phyloP scores from a whole-genome alignment of 2,113 vertebrate genomes.

The Cavia porcellus region DNA sequence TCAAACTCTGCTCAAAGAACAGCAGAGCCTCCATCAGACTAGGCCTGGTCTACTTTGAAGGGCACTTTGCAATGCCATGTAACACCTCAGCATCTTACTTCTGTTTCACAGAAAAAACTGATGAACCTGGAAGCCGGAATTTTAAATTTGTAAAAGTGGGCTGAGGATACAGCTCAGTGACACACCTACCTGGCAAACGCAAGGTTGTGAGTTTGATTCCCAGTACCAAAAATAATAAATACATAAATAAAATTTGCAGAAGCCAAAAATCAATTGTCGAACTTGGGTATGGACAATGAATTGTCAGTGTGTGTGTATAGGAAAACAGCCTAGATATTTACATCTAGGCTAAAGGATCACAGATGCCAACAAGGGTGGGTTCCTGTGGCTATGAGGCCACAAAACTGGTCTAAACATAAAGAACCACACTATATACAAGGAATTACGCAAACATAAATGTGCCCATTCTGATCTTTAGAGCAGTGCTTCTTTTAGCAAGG shows the following conservation, averaged over 20 bases:
- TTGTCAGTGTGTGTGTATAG: neutral
- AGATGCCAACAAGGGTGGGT: neutral
- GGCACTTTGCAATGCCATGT: neutral
- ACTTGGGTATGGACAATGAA: neutral
- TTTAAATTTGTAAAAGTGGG: neutral
- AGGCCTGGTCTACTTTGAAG: neutral
- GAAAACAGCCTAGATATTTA: neutral
- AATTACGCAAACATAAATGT: neutral
- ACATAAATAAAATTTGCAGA: neutral
- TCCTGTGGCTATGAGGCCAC: neutral
- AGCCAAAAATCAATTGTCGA: neutral
- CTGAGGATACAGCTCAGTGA: no score
- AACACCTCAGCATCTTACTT: neutral
- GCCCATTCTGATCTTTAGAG: neutral
- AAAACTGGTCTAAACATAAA: neutral
- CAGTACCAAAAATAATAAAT: no score
- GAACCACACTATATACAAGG: neutral
- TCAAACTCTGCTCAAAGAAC: neutral
- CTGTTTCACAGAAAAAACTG: neutral
- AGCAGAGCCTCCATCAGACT: neutral
- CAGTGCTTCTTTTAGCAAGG: neutral
- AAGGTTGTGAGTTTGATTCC: no score
- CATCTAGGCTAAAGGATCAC: neutral
- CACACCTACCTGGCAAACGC: no score
- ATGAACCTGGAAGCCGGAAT: neutral